Conservation (phyloP, 2,888 invertebrate species). For the Epinotia bilunana region DNA sequence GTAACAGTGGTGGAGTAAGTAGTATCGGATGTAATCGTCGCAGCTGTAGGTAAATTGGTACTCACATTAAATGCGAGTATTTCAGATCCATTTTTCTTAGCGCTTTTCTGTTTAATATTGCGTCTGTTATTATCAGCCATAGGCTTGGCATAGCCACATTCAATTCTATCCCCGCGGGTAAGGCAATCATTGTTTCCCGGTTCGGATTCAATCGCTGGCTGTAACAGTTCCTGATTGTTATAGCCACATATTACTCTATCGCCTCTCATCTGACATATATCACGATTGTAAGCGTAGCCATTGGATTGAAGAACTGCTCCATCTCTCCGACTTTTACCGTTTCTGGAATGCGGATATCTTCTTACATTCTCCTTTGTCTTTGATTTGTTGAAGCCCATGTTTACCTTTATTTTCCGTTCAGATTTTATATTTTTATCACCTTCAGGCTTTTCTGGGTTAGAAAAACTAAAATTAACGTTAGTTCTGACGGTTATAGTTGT, state of each 20-base stretch:
- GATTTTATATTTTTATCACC: background rate
- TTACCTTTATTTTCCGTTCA: background rate
- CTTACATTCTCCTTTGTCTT: background rate
- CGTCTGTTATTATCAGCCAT: conserved; percentile 1
- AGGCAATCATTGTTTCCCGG: conserved; percentile 62
- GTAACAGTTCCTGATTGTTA: conserved; percentile 62
- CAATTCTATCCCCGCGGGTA: conserved; percentile 65
- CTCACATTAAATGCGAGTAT: background rate
- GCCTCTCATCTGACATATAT: conserved; percentile 60
- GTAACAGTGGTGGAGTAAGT: background rate
- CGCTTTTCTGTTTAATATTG: background rate
- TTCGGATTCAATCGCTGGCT: conserved; percentile 48
- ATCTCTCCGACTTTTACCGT: background rate
- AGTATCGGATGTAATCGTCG: background rate
- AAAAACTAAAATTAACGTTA: background rate
- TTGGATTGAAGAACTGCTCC: conserved; percentile 19
- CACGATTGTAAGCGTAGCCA: conserved; percentile 65
- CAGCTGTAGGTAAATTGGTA: background rate
- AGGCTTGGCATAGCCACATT: conserved; percentile 66
- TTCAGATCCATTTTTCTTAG: background rate
- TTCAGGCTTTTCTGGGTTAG: background rate
- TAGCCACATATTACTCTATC: conserved; percentile 72
- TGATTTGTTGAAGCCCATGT: background rate
- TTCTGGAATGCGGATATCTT: background rate
- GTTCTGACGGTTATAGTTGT: background rate